Evolutionary conservation across 2,113 vertebrate species (phyloP).

Genomic region (Embiotoca jacksoni): DNA sequence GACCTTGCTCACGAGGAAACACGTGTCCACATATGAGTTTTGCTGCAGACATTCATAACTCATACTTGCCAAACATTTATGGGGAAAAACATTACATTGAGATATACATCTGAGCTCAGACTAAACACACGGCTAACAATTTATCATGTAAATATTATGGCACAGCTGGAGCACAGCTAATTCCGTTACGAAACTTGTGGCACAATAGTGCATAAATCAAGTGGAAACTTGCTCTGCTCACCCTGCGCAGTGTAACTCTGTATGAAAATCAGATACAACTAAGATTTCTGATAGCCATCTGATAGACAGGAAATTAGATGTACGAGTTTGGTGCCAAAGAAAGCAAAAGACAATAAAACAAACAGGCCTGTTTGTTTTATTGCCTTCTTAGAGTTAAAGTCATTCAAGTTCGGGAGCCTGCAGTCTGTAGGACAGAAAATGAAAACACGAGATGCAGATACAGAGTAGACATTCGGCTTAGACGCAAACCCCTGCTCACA

Average conservation of each 20-base stretch:
- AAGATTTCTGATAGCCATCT: slow-evolving; percentile 61
- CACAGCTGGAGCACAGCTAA: slow-evolving; percentile 46
- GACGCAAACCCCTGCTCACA: slow-evolving; percentile 23
- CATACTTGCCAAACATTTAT: slow-evolving; percentile 24
- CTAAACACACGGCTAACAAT: slow-evolving; percentile 71
- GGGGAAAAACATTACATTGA: slow-evolving; percentile 41
- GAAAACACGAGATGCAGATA: slow-evolving; percentile 53
- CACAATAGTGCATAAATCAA: slow-evolving; percentile 53
- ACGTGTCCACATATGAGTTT: slow-evolving; percentile 47
- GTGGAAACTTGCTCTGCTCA: slow-evolving; percentile 38
- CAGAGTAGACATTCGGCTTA: slow-evolving; percentile 17
- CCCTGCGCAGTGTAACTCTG: slow-evolving; percentile 23
- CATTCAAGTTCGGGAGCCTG: slow-evolving; percentile 44
- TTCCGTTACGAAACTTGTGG: slow-evolving; percentile 45
- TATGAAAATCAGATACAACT: slow-evolving; percentile 54
- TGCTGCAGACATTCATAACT: slow-evolving; percentile 38
- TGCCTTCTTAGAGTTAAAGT: slow-evolving; percentile 42
- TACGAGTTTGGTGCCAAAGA: slow-evolving; percentile 56
- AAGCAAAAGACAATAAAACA: slow-evolving; percentile 37
- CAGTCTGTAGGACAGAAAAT: slow-evolving; percentile 41
- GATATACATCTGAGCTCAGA: slow-evolving; percentile 61
- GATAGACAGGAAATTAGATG: slow-evolving; percentile 69
- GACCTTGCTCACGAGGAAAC: slow-evolving; percentile 29
- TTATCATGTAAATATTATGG: slow-evolving; percentile 70
- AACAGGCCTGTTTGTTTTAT: slow-evolving; percentile 48